Percentiles rank a stretch among this genome's conserved stretches.
phyloP scores from a whole-genome alignment of 2,888 invertebrate species.

The Ischnus inquisitorius region DNA sequence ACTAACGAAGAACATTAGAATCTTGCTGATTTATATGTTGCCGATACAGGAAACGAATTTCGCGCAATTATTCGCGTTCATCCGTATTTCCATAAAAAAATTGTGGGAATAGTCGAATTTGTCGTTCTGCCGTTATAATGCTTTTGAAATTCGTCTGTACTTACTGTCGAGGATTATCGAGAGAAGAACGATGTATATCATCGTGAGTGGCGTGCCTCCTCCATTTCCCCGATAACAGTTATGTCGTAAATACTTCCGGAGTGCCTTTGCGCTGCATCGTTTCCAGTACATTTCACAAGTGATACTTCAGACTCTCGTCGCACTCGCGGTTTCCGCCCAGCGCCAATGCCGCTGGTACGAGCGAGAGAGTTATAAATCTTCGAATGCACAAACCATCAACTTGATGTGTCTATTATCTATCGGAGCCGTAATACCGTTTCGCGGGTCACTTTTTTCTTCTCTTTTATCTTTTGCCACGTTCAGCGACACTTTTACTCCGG shows the following conservation, averaged over 20 bases:
- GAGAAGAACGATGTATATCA: slow-evolving; percentile 77
- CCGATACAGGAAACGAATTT: neutral
- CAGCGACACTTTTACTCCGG: neutral
- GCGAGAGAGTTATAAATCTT: slow-evolving; percentile 55
- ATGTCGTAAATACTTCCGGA: slow-evolving; percentile 75
- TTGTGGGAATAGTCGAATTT: neutral
- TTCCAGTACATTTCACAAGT: slow-evolving; percentile 80
- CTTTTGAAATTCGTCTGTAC: slow-evolving; percentile 54
- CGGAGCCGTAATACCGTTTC: neutral
- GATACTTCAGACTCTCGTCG: slow-evolving; percentile 66
- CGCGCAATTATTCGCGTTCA: neutral
- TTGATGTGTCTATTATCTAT: slow-evolving; percentile 57
- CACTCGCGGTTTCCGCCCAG: slow-evolving; percentile 51
- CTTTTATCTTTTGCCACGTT: neutral
- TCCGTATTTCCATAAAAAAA: neutral
- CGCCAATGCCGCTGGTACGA: slow-evolving; percentile 38
- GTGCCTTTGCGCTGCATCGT: slow-evolving; percentile 76
- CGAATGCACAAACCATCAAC: slow-evolving; percentile 24
- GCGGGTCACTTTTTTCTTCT: slow-evolving; percentile 15
- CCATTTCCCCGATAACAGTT: slow-evolving; percentile 71
- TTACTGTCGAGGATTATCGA: slow-evolving; percentile 78
- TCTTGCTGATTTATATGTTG: no score
- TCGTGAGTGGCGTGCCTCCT: slow-evolving; percentile 71
- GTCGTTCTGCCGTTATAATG: neutral
- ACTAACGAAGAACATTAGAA: no score